phyloP scores from a whole-genome alignment of 2,113 vertebrate genomes.

The Parotia lawesii region DNA sequence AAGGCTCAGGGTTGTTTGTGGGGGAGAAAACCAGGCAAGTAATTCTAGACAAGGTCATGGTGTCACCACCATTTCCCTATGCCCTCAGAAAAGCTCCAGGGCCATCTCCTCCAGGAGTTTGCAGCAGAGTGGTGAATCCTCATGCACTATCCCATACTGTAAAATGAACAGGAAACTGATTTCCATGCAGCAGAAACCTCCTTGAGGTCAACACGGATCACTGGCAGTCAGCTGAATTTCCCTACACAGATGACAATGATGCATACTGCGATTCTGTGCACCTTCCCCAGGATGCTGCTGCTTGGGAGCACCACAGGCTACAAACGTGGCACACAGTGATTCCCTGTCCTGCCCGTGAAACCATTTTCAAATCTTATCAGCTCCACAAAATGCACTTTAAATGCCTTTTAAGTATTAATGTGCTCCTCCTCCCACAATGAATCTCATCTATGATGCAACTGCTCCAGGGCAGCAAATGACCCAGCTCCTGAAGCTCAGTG shows the following conservation, averaged over 20 bases:
- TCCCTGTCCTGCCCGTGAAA: not conserved
- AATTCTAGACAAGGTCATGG: not conserved
- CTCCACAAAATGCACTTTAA: not conserved
- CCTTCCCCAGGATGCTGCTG: not conserved
- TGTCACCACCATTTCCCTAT: not conserved
- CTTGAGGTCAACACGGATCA: not conserved
- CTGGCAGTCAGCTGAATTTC: not conserved
- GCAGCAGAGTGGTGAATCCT: not conserved
- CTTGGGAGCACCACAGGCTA: not conserved
- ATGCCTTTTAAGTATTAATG: not conserved
- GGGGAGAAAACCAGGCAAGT: not conserved
- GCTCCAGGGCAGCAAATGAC: not conserved
- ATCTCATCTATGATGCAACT: not conserved
- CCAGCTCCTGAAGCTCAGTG: not conserved
- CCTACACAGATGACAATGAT: not conserved
- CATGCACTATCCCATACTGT: not conserved
- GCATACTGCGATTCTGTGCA: not conserved
- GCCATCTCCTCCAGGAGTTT: not conserved
- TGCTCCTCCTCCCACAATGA: not conserved
- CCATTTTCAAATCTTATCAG: not conserved
- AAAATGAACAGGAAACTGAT: not conserved
- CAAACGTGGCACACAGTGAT: fast-evolving
- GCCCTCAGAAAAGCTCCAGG: not conserved
- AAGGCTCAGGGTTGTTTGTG: not conserved
- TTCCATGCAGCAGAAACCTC: not conserved